Percentiles rank a stretch among this genome's conserved stretches.
Evolutionary conservation across 1,140 invertebrate species (phyloP).

Genomic region (Zaprionus capensis): DNA sequence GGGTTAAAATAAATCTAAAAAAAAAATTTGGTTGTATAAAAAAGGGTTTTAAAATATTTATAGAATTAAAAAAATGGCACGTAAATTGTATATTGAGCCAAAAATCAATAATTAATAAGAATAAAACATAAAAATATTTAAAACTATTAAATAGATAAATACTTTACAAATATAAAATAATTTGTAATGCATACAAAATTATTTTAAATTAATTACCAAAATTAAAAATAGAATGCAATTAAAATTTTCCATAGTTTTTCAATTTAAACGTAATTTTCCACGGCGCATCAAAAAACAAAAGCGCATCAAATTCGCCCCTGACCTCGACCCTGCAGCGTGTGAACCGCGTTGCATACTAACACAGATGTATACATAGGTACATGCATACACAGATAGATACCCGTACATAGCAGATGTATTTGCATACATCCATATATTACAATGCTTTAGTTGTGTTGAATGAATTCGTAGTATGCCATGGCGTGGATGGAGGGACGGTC

Average conservation of each 20-base stretch:
- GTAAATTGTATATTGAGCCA: no score
- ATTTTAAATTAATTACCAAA: background rate
- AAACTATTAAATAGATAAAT: background rate
- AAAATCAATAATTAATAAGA: background rate
- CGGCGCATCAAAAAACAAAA: constrained; percentile 16
- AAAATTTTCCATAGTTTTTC: constrained; percentile 55
- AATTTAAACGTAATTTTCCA: constrained; percentile 56
- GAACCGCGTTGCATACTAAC: constrained; percentile 17
- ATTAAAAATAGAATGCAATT: background rate
- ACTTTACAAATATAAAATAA: background rate
- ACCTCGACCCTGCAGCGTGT: constrained; percentile 62
- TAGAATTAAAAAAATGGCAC: background rate
- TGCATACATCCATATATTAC: constrained; percentile 13
- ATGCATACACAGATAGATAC: background rate
- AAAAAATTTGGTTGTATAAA: background rate
- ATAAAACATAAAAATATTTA: background rate
- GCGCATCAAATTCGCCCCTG: constrained; percentile 41
- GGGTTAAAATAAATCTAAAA: background rate
- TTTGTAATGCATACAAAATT: background rate
- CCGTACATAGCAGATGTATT: background rate
- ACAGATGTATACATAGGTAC: background rate
- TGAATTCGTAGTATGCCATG: constrained; percentile 9
- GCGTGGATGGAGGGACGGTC: background rate
- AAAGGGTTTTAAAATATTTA: background rate
- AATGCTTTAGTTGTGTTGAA: constrained; percentile 20